Evolutionary conservation across 2,113 vertebrate species (phyloP), one percentile per base, ranked within the genome.

Genomic region (Lophura nycthemera): DNA sequence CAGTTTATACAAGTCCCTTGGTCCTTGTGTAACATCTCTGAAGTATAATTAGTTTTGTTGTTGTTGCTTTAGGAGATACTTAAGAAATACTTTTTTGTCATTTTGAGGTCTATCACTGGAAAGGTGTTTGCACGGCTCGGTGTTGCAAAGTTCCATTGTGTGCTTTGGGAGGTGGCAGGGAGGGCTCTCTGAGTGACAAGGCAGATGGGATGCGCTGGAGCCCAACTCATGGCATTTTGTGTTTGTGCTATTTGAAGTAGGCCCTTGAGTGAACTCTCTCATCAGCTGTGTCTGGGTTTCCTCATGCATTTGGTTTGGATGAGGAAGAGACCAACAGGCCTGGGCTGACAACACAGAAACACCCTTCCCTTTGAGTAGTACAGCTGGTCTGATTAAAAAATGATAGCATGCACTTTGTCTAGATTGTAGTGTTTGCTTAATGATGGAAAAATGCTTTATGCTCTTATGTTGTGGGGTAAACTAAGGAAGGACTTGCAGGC

Each of bases 271-370:
- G 88, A 88, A 59, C 79, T 38, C 22, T 70, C 78, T 48, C 38
- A 54, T 90, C 79, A 86, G 45, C 85, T 74, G 38, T 45, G 42
- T 76, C 90, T 96, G 85, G 36, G 21, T 89, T 92, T 94, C 82
- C 59, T 96, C 83, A 59, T 24, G 34, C 22, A 1, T 56, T 76
- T 40, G 10, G 20, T 73, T 70, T 90, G 88, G 56, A 77, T 56
- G 83, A 70, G 67, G 95, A 88, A 86, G 92, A 77, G 59, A 85
- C 59, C 71, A 63, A 32, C 45, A 42, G 21, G 64, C 59, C 72
- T 86, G 72, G 77, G 54, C 34, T 54, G 82, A 66, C 85, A 66
- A 22, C 4, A 1, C 0, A 36, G 63, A 38, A 92, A 72, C 38
- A 83, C 57, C 47, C 73, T 61, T 88, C 72, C 29, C 56, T 81